These are phyloP conservation scores for Leucozona laternaria DNA, from an alignment of 2,888 invertebrate genomes.

Conservation along the genomic window DNA sequence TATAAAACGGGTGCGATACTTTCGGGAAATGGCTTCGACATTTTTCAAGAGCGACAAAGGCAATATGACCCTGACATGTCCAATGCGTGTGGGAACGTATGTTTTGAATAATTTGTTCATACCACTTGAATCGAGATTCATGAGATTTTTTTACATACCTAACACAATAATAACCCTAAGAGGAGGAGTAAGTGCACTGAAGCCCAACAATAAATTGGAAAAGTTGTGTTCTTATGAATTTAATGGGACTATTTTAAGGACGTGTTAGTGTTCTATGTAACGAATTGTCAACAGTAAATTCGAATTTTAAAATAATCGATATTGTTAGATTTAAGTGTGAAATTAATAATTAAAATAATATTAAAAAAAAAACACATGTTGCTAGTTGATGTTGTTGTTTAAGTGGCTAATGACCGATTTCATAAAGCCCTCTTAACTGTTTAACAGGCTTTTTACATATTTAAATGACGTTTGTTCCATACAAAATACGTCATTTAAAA, in stretches of 20 bases:
- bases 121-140: constrained; percentile 77
- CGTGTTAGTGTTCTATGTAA: constrained; percentile 75
- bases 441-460: no score
- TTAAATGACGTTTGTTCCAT: no score
- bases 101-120: constrained; percentile 78
- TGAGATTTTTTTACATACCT: constrained; percentile 80
- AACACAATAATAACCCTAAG: constrained; percentile 78
- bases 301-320: no score
- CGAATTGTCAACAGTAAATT: neutral
- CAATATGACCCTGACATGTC: constrained; percentile 80
- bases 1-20: constrained; percentile 78
- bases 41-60: constrained; percentile 77
- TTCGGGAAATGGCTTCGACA: constrained; percentile 77
- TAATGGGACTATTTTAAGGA: constrained; percentile 79
- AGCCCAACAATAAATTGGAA: constrained; percentile 75
- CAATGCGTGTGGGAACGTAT: constrained; percentile 78
- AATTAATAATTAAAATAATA: no score
- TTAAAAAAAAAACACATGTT: no score
- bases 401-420: no score
- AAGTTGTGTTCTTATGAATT: constrained; percentile 78
- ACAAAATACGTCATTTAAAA: no score
- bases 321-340: no score
- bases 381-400: no score
- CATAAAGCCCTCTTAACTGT: no score
- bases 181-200: constrained; percentile 77